Evolutionary conservation across 2,113 vertebrate species (phyloP), one percentile per base, ranked within the genome.

Genomic region (Hymenochirus boettgeri): DNA sequence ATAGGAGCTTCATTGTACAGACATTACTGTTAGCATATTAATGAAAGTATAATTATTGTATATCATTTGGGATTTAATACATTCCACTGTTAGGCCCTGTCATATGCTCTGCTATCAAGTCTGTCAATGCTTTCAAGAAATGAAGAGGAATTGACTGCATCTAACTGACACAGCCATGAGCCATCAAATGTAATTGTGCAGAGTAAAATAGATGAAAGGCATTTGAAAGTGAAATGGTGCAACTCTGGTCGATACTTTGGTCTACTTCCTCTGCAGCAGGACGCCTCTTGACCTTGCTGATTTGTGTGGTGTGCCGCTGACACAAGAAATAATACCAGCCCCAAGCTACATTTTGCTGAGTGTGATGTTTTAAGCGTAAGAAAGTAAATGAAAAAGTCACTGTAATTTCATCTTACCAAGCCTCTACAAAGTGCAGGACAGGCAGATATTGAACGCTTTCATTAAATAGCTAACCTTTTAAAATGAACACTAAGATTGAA

Each of bases 181-280:
- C 25, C 22, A 37, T n/a, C 39, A 10, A n/a, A 39, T 52, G n/a
- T 15, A 59, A 53, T 51, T 51, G 45, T 50, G 47, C 5, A 33
- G 57, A 60, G 27, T 59, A 24, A 60, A 39, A 69, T 23, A 60
- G 56, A 69, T 60, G n/a, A 69, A 60, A 69, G 65, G 48, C 56
- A 31, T 69, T 24, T 60, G 56, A 53, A 69, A 60, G 65, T 46
- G 47, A 69, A 60, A 60, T 23, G 65, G 56, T 39, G 17, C 45
- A 39, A 22, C 35, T 60, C 33, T 52, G 65, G 65, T 69, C 57
- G 65, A 69, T 69, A 69, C 29, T 48, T 60, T 24, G 35, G 56
- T 69, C 65, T 60, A 35, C 23, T 47, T 69, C 35, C 65, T 60
- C 33, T 45, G n/a, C 42, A 53, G 56, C 48, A 53, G 59, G 57